Evolutionary conservation across 2,797 vertebrate species (phyloP).

Genomic region (Darevskia nairensis): DNA sequence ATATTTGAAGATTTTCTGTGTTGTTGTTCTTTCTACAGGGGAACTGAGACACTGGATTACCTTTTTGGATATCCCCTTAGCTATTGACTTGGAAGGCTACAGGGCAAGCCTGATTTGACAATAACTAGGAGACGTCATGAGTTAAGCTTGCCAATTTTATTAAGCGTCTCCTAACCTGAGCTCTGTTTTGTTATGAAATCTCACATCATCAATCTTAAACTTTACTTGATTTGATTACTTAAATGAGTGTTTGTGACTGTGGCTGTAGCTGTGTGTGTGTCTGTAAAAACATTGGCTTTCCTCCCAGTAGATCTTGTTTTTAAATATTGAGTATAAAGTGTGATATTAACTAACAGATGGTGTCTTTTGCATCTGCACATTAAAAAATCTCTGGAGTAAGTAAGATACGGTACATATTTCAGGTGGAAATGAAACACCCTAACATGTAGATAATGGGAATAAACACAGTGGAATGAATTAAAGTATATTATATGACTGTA

Average conservation of each 20-base stretch:
- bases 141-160: background rate
- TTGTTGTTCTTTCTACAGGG: background rate
- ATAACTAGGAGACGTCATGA: background rate
- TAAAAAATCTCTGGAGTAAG: constrained; percentile 24
- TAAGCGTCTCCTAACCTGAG: background rate
- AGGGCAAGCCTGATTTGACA: background rate
- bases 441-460: constrained; percentile 4
- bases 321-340: background rate
- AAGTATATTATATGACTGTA: constrained; percentile 44
- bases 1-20: background rate
- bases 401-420: background rate
- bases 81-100: background rate
- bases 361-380: constrained; percentile 9
- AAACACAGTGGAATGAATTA: constrained; percentile 29
- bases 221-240: constrained; percentile 42
- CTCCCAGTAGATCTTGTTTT: background rate
- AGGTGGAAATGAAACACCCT: background rate
- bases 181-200: constrained; percentile 9
- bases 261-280: background rate
- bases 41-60: background rate
- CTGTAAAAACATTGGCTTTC: background rate
- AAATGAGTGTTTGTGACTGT: too few species aligned
- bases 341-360: background rate
- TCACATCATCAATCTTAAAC: constrained; percentile 40
- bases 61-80: background rate